Conservation (phyloP, 2,797 vertebrate genomes). For the Cossypha polioptera region DNA sequence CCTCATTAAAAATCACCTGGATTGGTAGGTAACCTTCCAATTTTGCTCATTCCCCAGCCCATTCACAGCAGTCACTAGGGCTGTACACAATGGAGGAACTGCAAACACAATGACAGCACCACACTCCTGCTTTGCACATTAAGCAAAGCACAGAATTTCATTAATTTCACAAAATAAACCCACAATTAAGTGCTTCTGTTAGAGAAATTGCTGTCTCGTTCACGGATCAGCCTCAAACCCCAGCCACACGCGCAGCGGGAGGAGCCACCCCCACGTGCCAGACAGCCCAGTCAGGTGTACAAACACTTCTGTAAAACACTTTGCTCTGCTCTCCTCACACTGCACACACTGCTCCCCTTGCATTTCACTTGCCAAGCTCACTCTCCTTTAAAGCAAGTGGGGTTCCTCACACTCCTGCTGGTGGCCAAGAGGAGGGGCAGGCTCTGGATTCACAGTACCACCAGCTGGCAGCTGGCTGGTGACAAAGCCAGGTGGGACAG, state of each 20-base stretch:
- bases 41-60: slow-evolving; percentile 73
- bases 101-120: slow-evolving; percentile 37
- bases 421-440: no score
- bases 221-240: not conserved
- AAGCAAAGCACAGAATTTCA: slow-evolving; percentile 72
- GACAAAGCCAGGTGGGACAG: not conserved
- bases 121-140: slow-evolving; percentile 80
- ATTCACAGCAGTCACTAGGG: slow-evolving; percentile 70
- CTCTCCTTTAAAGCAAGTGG: not conserved
- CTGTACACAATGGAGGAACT: slow-evolving; percentile 74
- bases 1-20: not conserved
- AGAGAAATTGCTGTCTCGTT: not conserved
- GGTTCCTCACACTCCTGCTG: not conserved
- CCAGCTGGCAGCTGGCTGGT: fast-evolving
- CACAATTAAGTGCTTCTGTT: slow-evolving; percentile 22
- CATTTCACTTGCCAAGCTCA: no score
- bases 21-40: slow-evolving; percentile 55
- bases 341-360: fast-evolving
- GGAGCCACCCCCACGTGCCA: not conserved
- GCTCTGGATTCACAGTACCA: fast-evolving
- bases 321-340: not conserved
- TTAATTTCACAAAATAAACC: slow-evolving; percentile 53
- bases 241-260: not conserved
- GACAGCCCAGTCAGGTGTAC: not conserved
- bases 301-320: not conserved